Conservation (phyloP, 2,888 invertebrate genomes). For the Drosophila nr. perissopoda region DNA sequence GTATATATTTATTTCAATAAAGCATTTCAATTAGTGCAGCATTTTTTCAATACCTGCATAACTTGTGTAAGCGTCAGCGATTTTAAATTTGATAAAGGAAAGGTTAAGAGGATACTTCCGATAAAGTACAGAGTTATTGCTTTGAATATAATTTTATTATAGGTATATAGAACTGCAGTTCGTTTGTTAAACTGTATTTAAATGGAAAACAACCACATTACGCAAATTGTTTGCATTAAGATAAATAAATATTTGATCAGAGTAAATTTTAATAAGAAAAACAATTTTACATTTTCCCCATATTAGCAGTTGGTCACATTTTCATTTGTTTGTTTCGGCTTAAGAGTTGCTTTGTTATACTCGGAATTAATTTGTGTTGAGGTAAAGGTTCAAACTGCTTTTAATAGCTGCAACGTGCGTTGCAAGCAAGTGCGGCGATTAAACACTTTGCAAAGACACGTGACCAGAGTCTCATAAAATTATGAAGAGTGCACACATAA, state of each 20-base stretch:
- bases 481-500: conserved; percentile 44
- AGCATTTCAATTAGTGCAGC: background rate
- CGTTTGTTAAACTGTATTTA: background rate
- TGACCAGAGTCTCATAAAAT: conserved; percentile 50
- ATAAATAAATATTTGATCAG: background rate
- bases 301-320: background rate
- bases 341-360: conserved; percentile 3
- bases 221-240: background rate
- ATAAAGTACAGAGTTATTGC: background rate
- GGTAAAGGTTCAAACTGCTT: conserved; percentile 29
- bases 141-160: background rate
- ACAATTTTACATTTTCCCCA: background rate
- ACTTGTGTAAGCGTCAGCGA: background rate
- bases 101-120: background rate
- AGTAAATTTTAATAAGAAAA: background rate
- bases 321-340: conserved; percentile 12
- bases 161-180: background rate
- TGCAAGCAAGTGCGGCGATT: conserved; percentile 53
- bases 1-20: background rate
- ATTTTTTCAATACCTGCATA: background rate
- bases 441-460: conserved; percentile 45
- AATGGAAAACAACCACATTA: background rate
- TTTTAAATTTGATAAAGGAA: background rate
- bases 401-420: conserved; percentile 73
- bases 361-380: conserved; percentile 30